phyloP scores from a whole-genome alignment of 2,113 vertebrate species.

The Nerophis ophidion region DNA sequence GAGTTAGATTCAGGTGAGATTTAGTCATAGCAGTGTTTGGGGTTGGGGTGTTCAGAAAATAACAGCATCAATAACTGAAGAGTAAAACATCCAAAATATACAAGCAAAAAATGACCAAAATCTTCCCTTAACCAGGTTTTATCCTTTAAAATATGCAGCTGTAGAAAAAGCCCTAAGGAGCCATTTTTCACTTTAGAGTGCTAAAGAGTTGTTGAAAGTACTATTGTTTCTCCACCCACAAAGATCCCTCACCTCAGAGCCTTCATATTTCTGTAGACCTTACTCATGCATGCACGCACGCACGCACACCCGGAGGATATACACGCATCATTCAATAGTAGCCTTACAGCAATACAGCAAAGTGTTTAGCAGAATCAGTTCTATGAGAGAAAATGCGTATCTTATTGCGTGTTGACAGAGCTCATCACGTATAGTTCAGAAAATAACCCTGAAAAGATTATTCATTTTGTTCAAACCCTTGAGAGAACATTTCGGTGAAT shows the following conservation, averaged over 20 bases:
- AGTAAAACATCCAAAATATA: no score
- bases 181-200: not conserved
- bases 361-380: conserved; percentile 4
- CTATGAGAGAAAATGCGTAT: conserved; percentile 19
- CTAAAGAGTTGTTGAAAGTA: conserved; percentile 24
- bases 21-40: no score
- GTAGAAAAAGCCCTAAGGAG: conserved; percentile 15
- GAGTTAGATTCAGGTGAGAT: no score
- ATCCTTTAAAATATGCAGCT: not conserved
- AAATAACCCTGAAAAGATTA: conserved; percentile 10
- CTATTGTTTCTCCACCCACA: conserved; percentile 4
- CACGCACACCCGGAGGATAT: not conserved
- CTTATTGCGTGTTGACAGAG: conserved; percentile 17
- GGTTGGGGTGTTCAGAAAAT: no score
- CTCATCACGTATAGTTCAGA: not conserved
- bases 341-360: conserved; percentile 3
- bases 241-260: conserved; percentile 18
- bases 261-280: conserved; percentile 7
- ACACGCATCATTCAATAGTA: conserved; percentile 14
- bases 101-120: no score
- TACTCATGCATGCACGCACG: conserved; percentile 14
- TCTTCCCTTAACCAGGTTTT: not conserved
- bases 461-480: conserved; percentile 2
- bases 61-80: no score
- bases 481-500: conserved; percentile 16